Base-by-base conservation (phyloP, 1,140 invertebrate species). In the Drosophila busckii region DNA sequence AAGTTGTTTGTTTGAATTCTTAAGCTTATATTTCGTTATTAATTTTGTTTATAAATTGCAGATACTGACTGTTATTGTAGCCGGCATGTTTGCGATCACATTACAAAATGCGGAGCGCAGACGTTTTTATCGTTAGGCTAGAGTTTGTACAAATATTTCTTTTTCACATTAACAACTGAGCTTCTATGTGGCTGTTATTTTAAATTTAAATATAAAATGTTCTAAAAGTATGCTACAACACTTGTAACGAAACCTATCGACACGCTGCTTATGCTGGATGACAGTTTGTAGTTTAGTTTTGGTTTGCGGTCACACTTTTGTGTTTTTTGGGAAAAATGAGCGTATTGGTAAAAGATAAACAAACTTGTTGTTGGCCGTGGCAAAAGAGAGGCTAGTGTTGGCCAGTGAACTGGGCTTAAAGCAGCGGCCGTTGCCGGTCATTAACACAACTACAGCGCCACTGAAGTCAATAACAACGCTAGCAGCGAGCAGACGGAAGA, bases 31-130 rank as follows among this genome's bases (percentile, higher is more conserved):
- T 4, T 3, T 5, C 1, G n/a, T 1, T 3, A 19, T 7, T 15
- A 0, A 20, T 17, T 1, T 2, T 1, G 7, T 3, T 16, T 4
- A 22, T 1, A 13, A 8, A 23, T 7, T 31, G 0, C 29, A 86
- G 84, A 13, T 67, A 7, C 26, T 76, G 1, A 65, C 84, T 3
- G 49, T 80, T 6, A 56, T 69, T 5, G 40, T 82, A 7, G 63
- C 78, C 12, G 78, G 78, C 0, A 60, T 86, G 2, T 35, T 86
- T 48, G 78, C 84, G 3, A 86, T 86, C 7, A 76, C 61, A 19
- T 55, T 86, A n/a, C 70, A 85, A 40, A 80, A 85, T 42, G 60
- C 65, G 0, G 55, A 75, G 12, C 69, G 75, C 0, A 42, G 75
- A 15, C 65, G 75, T 9, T 46, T 42, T 7, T 82, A 82, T n/a